Conservation (phyloP, 2,113 vertebrate species). For the Apodemus sylvaticus region DNA sequence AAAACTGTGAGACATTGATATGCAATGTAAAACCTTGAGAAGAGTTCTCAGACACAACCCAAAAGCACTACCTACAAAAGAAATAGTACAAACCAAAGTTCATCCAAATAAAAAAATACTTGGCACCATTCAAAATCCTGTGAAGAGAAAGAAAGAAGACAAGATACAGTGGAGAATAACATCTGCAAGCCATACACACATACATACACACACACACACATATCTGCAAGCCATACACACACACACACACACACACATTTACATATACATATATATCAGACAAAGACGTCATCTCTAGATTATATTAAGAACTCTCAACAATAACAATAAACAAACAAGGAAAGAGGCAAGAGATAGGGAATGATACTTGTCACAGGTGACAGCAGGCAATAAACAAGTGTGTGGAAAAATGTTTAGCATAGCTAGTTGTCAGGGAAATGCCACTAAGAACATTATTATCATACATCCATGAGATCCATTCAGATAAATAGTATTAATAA, state of each 20-base stretch:
- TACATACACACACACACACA: no score
- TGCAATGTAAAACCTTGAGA: not conserved
- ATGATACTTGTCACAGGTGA: not conserved
- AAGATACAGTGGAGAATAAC: not conserved
- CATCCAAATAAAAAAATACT: conserved; percentile 39
- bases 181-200: not conserved
- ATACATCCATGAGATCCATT: not conserved
- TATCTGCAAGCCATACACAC: no score
- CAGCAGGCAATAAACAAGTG: not conserved
- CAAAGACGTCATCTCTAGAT: not conserved
- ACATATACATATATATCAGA: no score
- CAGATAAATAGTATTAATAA: not conserved
- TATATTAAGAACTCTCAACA: not conserved
- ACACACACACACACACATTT: no score
- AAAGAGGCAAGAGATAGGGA: not conserved
- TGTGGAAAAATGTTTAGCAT: not conserved
- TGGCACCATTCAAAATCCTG: not conserved
- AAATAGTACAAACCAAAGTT: not conserved
- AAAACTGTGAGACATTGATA: conserved; percentile 3
- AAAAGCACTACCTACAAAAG: not conserved
- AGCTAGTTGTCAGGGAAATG: not conserved
- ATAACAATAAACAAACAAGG: not conserved
- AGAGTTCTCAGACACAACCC: not conserved
- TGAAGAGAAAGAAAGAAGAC: not conserved
- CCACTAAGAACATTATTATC: not conserved